Percentiles rank a stretch among this genome's conserved stretches.
These are phyloP conservation scores for Apeira syringaria DNA, from an alignment of 2,888 invertebrate species.

Conservation along the genomic window DNA sequence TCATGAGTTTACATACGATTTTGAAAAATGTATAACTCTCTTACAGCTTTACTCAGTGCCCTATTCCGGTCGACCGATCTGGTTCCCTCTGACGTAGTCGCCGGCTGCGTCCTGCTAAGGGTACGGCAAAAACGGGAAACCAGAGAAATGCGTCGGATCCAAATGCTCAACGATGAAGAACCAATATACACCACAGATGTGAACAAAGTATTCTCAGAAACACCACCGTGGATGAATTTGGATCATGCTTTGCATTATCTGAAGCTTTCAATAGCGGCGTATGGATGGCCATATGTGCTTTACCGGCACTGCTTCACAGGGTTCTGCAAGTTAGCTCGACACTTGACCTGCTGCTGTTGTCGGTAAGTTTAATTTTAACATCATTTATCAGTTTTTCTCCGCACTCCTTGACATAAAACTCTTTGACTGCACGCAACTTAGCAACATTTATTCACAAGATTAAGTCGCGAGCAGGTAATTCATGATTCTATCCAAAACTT, in stretches of 20 bases:
- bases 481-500: no score
- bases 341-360: constrained; percentile 90
- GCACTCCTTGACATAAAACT: no score
- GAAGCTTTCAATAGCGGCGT: constrained; percentile 91
- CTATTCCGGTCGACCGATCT: constrained; percentile 93
- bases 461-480: no score
- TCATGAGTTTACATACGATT: no score
- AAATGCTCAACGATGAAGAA: constrained; percentile 85
- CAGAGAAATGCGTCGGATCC: constrained; percentile 87
- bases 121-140: constrained; percentile 90
- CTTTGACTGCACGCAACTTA: no score
- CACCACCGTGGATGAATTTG: constrained; percentile 92
- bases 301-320: constrained; percentile 90
- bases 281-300: constrained; percentile 94
- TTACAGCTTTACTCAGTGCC: constrained; percentile 88
- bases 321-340: constrained; percentile 87
- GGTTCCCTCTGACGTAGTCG: constrained; percentile 94
- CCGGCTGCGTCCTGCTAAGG: constrained; percentile 92
- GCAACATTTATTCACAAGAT: no score
- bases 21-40: constrained; percentile 4
- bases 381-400: no score
- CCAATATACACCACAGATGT: constrained; percentile 87
- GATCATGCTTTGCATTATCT: constrained; percentile 90
- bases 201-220: constrained; percentile 84
- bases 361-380: constrained; percentile 82